phyloP scores from a whole-genome alignment of 2,888 invertebrate genomes.

The Megamerina dolium region DNA sequence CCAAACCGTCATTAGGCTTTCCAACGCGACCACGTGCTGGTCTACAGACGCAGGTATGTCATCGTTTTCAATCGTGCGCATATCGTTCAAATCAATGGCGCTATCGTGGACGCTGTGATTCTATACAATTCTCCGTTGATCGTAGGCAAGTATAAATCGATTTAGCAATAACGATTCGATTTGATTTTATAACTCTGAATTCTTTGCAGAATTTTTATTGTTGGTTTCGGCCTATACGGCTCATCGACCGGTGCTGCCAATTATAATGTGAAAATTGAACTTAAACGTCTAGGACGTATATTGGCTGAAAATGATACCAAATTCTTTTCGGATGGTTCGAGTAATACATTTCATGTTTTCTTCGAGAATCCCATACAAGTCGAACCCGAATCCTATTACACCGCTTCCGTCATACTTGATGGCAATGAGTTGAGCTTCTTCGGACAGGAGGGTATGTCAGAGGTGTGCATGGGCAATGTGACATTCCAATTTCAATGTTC shows the following conservation, averaged over 20 bases:
- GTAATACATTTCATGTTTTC: slow-evolving; percentile 89
- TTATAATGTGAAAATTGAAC: slow-evolving; percentile 89
- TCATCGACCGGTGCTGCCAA: slow-evolving; percentile 94
- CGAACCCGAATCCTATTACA: slow-evolving; percentile 90
- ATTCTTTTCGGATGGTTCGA: slow-evolving; percentile 94
- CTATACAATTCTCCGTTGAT: slow-evolving; percentile 94
- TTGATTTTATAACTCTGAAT: neutral
- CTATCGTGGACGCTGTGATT: slow-evolving; percentile 92
- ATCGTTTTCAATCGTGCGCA: slow-evolving; percentile 93
- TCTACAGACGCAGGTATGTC: slow-evolving; percentile 88
- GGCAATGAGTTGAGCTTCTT: slow-evolving; percentile 93
- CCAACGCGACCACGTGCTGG: slow-evolving; percentile 79
- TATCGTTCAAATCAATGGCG: slow-evolving; percentile 97
- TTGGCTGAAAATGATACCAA: slow-evolving; percentile 88
- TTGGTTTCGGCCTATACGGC: slow-evolving; percentile 92
- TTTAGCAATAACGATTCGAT: too few species aligned
- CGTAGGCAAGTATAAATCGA: slow-evolving; percentile 51
- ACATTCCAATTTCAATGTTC: slow-evolving; percentile 97
- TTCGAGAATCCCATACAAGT: slow-evolving; percentile 75
- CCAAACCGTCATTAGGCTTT: slow-evolving; percentile 77
- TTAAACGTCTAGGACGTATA: slow-evolving; percentile 81
- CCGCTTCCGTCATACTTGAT: slow-evolving; percentile 90
- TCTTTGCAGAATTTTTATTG: slow-evolving; percentile 73
- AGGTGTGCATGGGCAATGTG: slow-evolving; percentile 86
- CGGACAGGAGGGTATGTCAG: slow-evolving; percentile 94